Base-by-base conservation (phyloP, 35 echinoderm and acorn worm genomes). In the Holothuria glaberrima region DNA sequence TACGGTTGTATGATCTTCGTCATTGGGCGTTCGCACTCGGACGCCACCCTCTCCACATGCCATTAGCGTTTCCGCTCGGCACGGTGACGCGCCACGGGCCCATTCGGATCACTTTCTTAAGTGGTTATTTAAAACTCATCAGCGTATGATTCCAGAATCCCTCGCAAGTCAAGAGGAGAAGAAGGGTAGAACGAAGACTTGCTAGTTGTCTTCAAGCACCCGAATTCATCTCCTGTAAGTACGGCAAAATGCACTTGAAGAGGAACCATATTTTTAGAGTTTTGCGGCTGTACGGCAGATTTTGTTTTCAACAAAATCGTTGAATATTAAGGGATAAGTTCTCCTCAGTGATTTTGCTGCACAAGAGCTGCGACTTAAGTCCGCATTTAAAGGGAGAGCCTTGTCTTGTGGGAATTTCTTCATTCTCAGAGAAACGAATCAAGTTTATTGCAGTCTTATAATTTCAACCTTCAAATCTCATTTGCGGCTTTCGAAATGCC, bases 311-410 rank as follows among this genome's bases (percentile, higher is more conserved):
- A 84, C 54, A 84, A 84, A 84, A 84, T 84, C 80, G 80, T 84
- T 84, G 80, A 84, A 84, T 84, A 84, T 84, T 84, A 84, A 63
- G 80, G 80, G 80, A 84, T 84, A 84, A 84, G 80, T 84, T 84
- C 80, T 84, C 56, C 80, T 84, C 80, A 84, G 80, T 84, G 80
- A 84, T 84, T 84, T 84, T 32, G 32, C 57, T 84, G 17, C 46
- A 58, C 54, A 84, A 84, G 80, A 58, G 80, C 45, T 63, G 16
- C 22, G 80, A 84, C 80, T 84, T 84, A 84, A 84, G 58, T 84
- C 80, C 56, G 54, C 22, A 22, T 21, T 84, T 84, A 84, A 84
- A 84, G 80, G 32, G 80, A 36, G 13, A 54, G 80, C 12, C 50
- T 54, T 17, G 50, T 54, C 16, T 14, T 54, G 10, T 17, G 16